phyloP scores from a whole-genome alignment of 1,140 invertebrate genomes.

The Leptinotarsa undecemlineata region DNA sequence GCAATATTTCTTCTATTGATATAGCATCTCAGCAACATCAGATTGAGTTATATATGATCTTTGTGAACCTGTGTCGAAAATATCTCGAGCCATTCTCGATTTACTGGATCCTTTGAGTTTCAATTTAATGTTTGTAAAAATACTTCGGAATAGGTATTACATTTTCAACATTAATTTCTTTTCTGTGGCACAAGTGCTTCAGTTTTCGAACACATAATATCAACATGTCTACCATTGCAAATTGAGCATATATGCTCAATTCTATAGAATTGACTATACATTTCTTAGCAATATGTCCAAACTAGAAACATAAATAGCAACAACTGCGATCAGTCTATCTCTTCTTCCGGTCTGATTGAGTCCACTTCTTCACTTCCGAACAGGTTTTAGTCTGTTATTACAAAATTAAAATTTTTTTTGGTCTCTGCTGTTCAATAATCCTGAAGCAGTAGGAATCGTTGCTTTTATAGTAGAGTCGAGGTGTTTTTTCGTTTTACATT shows the following conservation, averaged over 20 bases:
- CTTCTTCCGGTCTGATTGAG: neutral
- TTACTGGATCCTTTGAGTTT: too few relatives aligned
- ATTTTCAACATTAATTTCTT: neutral
- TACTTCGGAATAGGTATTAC: too few relatives aligned
- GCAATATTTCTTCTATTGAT: neutral
- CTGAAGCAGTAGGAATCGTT: neutral
- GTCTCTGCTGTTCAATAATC: neutral
- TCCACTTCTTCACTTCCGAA: too few relatives aligned
- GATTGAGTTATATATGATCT: neutral
- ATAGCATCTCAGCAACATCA: neutral
- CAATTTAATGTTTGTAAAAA: too few relatives aligned
- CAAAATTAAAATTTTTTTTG: too few relatives aligned
- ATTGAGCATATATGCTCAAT: too few relatives aligned
- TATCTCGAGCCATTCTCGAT: neutral
- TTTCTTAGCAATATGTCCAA: neutral
- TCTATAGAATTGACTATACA: neutral
- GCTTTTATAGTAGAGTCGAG: neutral
- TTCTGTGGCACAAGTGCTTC: neutral
- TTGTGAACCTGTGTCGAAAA: neutral
- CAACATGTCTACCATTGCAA: neutral
- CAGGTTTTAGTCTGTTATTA: too few relatives aligned
- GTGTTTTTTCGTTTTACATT: neutral
- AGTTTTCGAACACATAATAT: neutral
- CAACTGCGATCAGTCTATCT: neutral
- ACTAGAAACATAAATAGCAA: neutral